Evolutionary conservation across 2,888 invertebrate genomes (phyloP), one percentile per base, ranked within the genome.

Genomic region (Pristionchus entomophagus): DNA sequence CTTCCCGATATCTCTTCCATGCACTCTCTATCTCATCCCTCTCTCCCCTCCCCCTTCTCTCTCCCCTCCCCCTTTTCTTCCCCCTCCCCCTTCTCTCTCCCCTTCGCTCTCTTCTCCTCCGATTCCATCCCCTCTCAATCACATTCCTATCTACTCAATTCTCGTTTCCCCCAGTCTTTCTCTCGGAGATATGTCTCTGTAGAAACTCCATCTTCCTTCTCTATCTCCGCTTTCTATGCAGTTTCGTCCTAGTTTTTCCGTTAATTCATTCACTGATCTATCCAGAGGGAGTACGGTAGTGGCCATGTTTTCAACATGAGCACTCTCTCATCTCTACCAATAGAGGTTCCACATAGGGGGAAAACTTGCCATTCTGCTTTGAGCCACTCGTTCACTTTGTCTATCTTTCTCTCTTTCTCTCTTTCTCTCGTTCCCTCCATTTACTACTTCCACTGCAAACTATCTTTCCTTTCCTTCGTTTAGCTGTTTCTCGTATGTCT

Each of bases 321-420:
- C 41, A 14, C 26, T 26, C 41, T 10, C 65, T 32, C 73, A n/a
- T 22, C n/a, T 45, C 73, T 65, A 65, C 65, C 32, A 35, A 65
- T 26, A 73, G 73, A 73, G 73, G 73, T 73, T 73, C 73, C 73
- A 41, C 73, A 69, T 69, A 73, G 73, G 73, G 41, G 73, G 73
- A 45, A 73, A 73, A 73, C 73, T 73, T 73, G 73, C 73, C 73
- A 73, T 73, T 73, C 73, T 73, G 73, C 73, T 73, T 73, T 73
- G 41, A n/a, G n/a, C n/a, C n/a, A 22, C 19, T 22, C 56, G 14
- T n/a, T 56, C 56, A 56, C 56, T 56, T 56, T 56, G 22, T 5
- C 17, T 56, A 22, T n/a, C n/a, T n/a, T n/a, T n/a, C n/a, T n/a
- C n/a, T n/a, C n/a, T 22, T 38, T 14, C 29, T 14, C 22, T 38